These are phyloP conservation scores for Platanista minor DNA, from an alignment of 2,113 vertebrate genomes.

Conservation along the genomic window DNA sequence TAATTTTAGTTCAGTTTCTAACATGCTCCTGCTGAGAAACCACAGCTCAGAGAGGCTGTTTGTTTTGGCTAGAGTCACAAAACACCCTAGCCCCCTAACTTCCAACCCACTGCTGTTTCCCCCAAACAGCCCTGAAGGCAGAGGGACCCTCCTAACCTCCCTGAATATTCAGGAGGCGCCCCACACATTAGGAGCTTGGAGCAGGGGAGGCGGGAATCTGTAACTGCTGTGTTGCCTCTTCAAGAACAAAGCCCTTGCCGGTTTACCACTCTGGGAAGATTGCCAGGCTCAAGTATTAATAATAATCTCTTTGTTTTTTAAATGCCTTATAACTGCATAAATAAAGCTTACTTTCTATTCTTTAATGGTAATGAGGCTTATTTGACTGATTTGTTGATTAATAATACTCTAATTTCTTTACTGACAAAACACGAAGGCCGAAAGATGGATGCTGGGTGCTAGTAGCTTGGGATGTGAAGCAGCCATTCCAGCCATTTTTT, in stretches of 20 bases:
- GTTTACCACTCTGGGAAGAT: slow-evolving; percentile 76
- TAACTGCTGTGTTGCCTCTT: slow-evolving; percentile 49
- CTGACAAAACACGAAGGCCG: slow-evolving; percentile 63
- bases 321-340: slow-evolving; percentile 78
- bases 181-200: not conserved
- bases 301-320: slow-evolving; percentile 80
- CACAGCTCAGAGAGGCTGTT: not conserved
- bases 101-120: not conserved
- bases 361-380: slow-evolving; percentile 76
- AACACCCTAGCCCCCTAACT: not conserved
- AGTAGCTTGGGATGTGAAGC: not conserved
- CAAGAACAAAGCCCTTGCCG: slow-evolving; percentile 67
- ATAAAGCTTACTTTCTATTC: slow-evolving; percentile 76
- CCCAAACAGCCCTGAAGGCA: not conserved
- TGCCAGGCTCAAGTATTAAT: slow-evolving; percentile 78
- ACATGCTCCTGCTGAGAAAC: not conserved
- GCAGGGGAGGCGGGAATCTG: not conserved
- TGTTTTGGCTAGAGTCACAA: not conserved
- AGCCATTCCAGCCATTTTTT: not conserved
- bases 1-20: not conserved
- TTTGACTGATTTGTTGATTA: slow-evolving; percentile 78
- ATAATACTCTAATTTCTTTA: slow-evolving; percentile 65
- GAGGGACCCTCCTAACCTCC: not conserved
- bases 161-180: slow-evolving; percentile 22
- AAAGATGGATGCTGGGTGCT: not conserved